Evolutionary conservation across 2,888 invertebrate species (phyloP).

Genomic region (Invenusta paracnida): DNA sequence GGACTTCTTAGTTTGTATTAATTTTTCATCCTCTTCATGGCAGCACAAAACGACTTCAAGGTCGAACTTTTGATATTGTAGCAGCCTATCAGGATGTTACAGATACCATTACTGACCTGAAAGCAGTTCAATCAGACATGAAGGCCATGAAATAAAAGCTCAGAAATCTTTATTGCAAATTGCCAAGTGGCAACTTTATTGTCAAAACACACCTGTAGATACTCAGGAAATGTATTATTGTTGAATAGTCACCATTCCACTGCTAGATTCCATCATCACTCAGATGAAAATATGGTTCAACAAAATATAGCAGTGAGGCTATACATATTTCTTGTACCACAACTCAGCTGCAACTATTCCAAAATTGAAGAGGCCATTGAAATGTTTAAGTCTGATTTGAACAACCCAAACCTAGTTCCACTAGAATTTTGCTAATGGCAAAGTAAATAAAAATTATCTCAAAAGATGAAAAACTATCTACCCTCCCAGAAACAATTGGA

Average conservation of each 20-base stretch:
- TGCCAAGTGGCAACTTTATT: not conserved
- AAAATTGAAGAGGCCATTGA: not conserved
- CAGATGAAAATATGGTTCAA: not conserved
- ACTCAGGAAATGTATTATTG: not conserved
- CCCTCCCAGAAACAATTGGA: not conserved
- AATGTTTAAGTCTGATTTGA: not conserved
- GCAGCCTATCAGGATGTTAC: not conserved
- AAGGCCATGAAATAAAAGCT: not conserved
- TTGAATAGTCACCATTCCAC: not conserved
- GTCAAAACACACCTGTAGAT: not conserved
- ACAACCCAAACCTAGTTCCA: not conserved
- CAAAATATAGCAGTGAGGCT: not conserved
- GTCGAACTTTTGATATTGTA: not conserved
- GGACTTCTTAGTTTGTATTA: not conserved
- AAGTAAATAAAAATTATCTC: not conserved
- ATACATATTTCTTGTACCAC: not conserved
- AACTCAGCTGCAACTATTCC: not conserved
- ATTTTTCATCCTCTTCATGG: not conserved
- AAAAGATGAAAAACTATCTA: not conserved
- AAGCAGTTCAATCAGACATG: not conserved
- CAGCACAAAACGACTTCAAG: not conserved
- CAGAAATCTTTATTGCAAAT: not conserved
- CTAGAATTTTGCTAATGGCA: not conserved
- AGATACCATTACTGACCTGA: not conserved
- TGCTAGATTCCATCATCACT: not conserved